Evolutionary conservation across 2,113 vertebrate species (phyloP).

Genomic region (Scolopax mira): DNA sequence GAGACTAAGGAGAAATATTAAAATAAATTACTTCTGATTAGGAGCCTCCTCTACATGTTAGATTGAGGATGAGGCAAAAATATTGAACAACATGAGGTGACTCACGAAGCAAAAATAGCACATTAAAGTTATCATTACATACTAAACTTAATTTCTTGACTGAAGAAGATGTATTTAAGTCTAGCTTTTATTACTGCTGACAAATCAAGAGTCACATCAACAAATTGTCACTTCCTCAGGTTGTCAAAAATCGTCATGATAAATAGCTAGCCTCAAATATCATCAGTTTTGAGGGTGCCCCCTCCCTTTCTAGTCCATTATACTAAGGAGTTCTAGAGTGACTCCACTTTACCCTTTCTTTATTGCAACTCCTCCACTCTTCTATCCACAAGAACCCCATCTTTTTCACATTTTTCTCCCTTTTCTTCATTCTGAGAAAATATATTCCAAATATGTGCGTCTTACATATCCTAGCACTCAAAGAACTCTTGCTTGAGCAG

Average conservation of each 20-base stretch:
- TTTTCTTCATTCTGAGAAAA: not conserved
- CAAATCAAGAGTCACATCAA: not conserved
- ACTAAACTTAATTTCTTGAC: not conserved
- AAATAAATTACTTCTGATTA: not conserved
- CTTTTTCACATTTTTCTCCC: not conserved
- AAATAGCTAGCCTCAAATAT: not conserved
- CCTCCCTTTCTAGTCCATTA: not conserved
- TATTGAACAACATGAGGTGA: not conserved
- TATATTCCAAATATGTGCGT: not conserved
- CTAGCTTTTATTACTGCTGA: not conserved
- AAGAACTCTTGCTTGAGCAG: rapidly evolving
- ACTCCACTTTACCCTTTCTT: not conserved
- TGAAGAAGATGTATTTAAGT: not conserved
- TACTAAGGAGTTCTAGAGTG: not conserved
- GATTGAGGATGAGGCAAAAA: not conserved
- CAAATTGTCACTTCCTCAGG: not conserved
- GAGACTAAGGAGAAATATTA: not conserved
- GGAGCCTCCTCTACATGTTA: not conserved
- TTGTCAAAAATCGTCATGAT: not conserved
- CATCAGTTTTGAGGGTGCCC: rapidly evolving
- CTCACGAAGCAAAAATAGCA: not conserved
- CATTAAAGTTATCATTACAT: not conserved
- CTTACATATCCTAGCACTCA: not conserved
- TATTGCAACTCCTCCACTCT: not conserved
- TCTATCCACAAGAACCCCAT: not conserved